phyloP scores from a whole-genome alignment of 2,888 invertebrate genomes.

The Oscheius sp. region DNA sequence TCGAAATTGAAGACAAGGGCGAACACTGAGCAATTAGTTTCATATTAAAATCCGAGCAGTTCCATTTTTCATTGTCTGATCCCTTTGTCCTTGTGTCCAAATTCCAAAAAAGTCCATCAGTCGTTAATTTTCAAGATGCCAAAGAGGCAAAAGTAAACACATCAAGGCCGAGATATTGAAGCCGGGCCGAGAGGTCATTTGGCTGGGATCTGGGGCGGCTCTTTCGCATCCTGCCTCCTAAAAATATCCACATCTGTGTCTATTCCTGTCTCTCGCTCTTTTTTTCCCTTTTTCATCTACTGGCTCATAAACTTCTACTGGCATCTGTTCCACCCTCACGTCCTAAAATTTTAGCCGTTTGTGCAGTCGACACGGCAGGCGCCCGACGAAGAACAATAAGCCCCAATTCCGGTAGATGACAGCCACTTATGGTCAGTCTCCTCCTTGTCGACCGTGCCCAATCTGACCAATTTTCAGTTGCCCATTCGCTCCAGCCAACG shows the following conservation, averaged over 20 bases:
- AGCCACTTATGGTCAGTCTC: slow-evolving; percentile 32
- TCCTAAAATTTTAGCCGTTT: slow-evolving; percentile 2
- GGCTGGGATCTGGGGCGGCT: not conserved
- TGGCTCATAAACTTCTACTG: not conserved
- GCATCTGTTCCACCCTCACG: slow-evolving; percentile 1
- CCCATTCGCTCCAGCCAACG: slow-evolving; percentile 17
- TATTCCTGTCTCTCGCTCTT: not conserved
- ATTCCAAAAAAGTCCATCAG: no score
- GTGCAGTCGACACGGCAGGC: not conserved
- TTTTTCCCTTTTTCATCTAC: no score
- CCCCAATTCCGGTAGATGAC: slow-evolving; percentile 6
- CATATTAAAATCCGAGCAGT: no score
- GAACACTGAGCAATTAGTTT: no score
- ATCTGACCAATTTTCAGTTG: slow-evolving; percentile 11
- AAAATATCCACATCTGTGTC: slow-evolving; percentile 14
- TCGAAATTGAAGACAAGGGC: no score
- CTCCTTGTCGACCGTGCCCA: slow-evolving; percentile 5
- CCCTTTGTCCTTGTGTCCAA: no score
- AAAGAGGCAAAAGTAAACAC: no score
- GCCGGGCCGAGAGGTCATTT: no score
- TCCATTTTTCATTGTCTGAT: no score
- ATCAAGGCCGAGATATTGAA: no score
- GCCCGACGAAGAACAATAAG: no score
- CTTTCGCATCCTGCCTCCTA: not conserved
- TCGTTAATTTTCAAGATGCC: no score